Conservation (phyloP, 2,113 vertebrate genomes). For the Strigops habroptila region DNA sequence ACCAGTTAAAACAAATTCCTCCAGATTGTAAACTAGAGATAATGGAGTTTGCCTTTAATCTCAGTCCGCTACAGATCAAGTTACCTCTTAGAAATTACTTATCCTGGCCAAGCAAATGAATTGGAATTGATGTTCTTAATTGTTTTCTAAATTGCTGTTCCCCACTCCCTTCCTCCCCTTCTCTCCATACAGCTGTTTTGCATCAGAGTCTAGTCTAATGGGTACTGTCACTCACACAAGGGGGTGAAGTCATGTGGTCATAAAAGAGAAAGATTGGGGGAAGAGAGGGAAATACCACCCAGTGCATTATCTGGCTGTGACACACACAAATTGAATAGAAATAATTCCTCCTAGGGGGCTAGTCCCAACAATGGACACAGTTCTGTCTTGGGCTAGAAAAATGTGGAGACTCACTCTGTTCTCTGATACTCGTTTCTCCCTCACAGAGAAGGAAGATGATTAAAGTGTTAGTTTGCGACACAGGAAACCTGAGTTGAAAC, state of each 20-base stretch:
- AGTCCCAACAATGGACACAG: conserved; percentile 54
- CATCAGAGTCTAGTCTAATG: conserved; percentile 73
- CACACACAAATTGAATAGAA: conserved; percentile 72
- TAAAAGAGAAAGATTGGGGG: conserved; percentile 68
- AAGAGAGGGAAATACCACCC: conserved; percentile 69
- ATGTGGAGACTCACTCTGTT: background rate
- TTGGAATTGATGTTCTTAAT: conserved; percentile 82
- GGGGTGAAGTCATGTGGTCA: conserved; percentile 78
- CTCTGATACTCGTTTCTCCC: conserved; percentile 5
- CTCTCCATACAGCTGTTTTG: conserved; percentile 75
- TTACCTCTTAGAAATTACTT: conserved; percentile 77
- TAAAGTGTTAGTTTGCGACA: conserved; percentile 21
- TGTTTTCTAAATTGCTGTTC: conserved; percentile 83
- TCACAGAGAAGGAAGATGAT: conserved; percentile 27
- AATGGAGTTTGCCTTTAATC: conserved; percentile 69
- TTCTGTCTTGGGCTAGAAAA: conserved; percentile 43
- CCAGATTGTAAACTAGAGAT: conserved; percentile 58
- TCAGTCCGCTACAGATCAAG: conserved; percentile 48
- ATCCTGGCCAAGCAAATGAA: conserved; percentile 76
- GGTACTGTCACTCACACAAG: conserved; percentile 76
- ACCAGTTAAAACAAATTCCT: conserved; percentile 58
- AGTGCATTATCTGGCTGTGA: conserved; percentile 72
- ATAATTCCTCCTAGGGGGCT: conserved; percentile 61
- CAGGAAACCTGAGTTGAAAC: conserved; percentile 35
- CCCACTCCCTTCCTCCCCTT: conserved; percentile 63